These are phyloP conservation scores for Acipenser ruthenus DNA, from an alignment of 2,797 vertebrate species.

Conservation along the genomic window DNA sequence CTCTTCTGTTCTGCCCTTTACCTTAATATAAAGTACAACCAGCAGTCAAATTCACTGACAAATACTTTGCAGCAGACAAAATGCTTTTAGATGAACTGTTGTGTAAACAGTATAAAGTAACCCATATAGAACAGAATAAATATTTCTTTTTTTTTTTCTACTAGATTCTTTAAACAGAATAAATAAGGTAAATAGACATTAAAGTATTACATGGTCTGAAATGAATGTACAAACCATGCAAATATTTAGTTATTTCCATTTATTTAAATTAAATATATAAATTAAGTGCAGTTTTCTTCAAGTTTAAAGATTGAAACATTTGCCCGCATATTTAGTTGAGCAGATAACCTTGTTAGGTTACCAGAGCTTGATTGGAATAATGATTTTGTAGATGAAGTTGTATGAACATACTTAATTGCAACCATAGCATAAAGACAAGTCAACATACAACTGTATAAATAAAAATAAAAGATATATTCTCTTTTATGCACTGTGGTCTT, in stretches of 20 bases:
- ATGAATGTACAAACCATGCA: constrained; percentile 2
- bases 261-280: background rate
- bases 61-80: background rate
- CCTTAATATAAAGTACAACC: background rate
- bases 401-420: too few species aligned
- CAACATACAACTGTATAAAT: too few species aligned
- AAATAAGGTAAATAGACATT: constrained; percentile 3
- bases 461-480: too few species aligned
- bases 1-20: background rate
- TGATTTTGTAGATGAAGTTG: too few species aligned
- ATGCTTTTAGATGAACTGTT: background rate
- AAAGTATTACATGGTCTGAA: background rate
- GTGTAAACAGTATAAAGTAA: background rate
- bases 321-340: too few species aligned
- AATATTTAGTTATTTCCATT: background rate
- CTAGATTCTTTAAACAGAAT: background rate
- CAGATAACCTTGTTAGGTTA: too few species aligned
- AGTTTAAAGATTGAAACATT: too few species aligned
- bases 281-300: background rate
- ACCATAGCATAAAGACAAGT: too few species aligned
- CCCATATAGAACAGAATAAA: background rate
- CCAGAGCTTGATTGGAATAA: too few species aligned
- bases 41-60: background rate
- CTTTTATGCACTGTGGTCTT: too few species aligned
- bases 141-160: too few species aligned